Base-by-base conservation (phyloP, 2,797 vertebrate genomes). In the Petrocephalus schoutedeni region DNA sequence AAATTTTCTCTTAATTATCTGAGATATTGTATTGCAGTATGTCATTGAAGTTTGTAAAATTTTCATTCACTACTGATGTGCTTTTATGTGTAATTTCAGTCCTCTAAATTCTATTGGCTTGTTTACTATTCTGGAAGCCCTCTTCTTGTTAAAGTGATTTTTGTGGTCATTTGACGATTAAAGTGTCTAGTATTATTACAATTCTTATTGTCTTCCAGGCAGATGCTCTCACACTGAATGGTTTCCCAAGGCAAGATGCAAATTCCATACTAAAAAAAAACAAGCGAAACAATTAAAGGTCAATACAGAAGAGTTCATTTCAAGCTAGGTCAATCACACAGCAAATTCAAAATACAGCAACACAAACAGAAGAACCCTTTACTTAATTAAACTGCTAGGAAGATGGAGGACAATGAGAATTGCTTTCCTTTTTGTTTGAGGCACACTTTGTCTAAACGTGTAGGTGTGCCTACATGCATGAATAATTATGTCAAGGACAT, bases 241-340 rank as follows among this genome's bases (percentile, higher is more conserved):
- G 28, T 71, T 71, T 71, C 64, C 64, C 64, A 71, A 71, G 64
- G 64, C 64, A 71, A 71, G 64, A 71, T 71, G 64, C 64, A 71
- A 71, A 71, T 71, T 71, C 64, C 64, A 71, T 71, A 16, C 28
- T 0, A 71, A 36, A 71, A 51, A 61, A 67, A 71, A 32, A 16
- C 64, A 71, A 71, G 64, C 16, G 64, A 71, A 71, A 71, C 64
- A 71, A 71, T 71, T 71, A 82, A 82, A 82, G 77, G 77, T 82
- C 77, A 82, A 12, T 45, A n/a, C 6, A 82, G 41, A 82, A 51
- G 77, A 82, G 77, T 82, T 82, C 45, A 51, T 82, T 82, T 82
- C 45, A 51, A 51, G 77, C 77, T 82, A 82, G 36, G 45, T 82
- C 77, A 82, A 51, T 82, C 77, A 82, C 77, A 82, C 41, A 82